Evolutionary conservation across 2,797 vertebrate species (phyloP).

Genomic region (Onychomys leucogaster): DNA sequence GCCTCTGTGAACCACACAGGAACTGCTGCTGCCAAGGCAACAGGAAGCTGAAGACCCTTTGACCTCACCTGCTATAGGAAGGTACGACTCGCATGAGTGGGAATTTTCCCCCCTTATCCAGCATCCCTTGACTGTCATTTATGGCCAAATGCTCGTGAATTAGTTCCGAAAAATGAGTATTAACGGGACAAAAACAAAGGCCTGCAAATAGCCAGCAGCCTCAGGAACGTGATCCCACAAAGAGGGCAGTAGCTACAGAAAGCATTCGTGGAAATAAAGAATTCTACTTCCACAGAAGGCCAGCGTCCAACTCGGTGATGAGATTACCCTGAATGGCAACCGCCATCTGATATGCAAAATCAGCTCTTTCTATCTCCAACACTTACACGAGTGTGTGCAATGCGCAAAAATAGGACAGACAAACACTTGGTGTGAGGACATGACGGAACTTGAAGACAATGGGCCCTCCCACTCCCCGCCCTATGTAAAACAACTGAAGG

Average conservation of each 20-base stretch:
- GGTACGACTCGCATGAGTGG: background rate
- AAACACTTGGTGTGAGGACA: conserved; percentile 70
- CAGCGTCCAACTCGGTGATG: background rate
- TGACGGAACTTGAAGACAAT: conserved; percentile 75
- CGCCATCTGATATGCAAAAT: conserved; percentile 64
- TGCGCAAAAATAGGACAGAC: conserved; percentile 77
- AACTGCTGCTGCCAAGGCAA: background rate
- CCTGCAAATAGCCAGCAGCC: background rate
- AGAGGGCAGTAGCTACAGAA: conserved; percentile 38
- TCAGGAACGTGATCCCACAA: conserved; percentile 69
- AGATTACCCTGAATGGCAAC: background rate
- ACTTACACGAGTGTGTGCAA: conserved; percentile 76
- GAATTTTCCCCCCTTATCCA: background rate
- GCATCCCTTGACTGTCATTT: background rate
- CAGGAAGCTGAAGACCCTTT: background rate
- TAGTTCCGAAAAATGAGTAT: background rate
- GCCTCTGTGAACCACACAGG: background rate
- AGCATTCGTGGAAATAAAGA: background rate
- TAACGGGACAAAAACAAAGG: background rate
- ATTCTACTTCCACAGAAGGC: background rate
- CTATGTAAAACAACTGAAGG: conserved; percentile 74
- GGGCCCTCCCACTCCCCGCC: conserved; percentile 74
- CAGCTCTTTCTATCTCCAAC: conserved; percentile 78
- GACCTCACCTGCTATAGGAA: background rate
- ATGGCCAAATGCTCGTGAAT: background rate